phyloP scores from a whole-genome alignment of 2,888 invertebrate species.

The Chesias legatella region DNA sequence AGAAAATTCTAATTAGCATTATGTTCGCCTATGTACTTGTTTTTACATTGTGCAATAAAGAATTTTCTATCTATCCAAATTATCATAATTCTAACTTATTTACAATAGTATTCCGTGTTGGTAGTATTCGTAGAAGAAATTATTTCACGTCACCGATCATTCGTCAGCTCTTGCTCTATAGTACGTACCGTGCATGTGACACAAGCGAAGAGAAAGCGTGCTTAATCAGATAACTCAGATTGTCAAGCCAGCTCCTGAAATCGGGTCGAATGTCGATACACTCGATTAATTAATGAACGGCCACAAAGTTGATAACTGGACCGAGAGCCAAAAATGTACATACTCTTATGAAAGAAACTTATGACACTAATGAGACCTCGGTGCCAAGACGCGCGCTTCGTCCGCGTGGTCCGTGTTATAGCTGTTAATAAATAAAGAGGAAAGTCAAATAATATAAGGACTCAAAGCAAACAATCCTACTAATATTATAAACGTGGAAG shows the following conservation, averaged over 20 bases:
- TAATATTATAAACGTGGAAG: too few species aligned
- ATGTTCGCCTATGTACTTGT: too few species aligned
- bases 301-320: constrained; percentile 72
- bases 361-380: not conserved
- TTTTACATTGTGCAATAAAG: too few species aligned
- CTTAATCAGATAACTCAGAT: constrained; percentile 79
- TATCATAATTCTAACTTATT: too few species aligned
- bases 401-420: too few species aligned
- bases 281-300: constrained; percentile 79
- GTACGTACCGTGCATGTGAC: constrained; percentile 41
- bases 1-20: too few species aligned
- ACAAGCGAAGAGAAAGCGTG: constrained; percentile 75
- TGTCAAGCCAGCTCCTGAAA: constrained; percentile 79
- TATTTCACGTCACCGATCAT: too few species aligned
- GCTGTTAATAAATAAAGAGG: too few species aligned
- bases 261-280: constrained; percentile 79
- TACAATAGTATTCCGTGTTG: too few species aligned
- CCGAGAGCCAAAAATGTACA: constrained; percentile 57
- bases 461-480: too few species aligned
- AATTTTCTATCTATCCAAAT: too few species aligned
- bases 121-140: not conserved
- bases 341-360: constrained; percentile 55
- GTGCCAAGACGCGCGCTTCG: not conserved
- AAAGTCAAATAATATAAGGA: too few species aligned
- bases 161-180: constrained; percentile 13